phyloP scores from a whole-genome alignment of 2,888 invertebrate species.

The Lasioglossum leucozonium region DNA sequence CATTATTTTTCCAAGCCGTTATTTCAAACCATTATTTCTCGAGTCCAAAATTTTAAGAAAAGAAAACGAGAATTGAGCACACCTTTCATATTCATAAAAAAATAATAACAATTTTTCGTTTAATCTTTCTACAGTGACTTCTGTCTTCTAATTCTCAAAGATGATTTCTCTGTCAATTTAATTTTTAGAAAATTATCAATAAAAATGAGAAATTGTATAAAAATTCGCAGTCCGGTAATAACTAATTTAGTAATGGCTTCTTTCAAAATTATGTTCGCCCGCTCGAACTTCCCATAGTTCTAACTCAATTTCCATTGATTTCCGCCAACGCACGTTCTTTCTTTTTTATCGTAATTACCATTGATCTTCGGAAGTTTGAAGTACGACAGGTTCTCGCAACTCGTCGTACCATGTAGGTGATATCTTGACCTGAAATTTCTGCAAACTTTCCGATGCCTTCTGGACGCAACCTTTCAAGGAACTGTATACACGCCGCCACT shows the following conservation, averaged over 20 bases:
- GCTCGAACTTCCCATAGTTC: not conserved
- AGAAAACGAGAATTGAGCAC: no score
- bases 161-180: not conserved
- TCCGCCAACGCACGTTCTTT: not conserved
- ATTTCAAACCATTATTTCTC: no score
- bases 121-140: no score
- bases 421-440: conserved; percentile 67
- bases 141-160: not conserved
- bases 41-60: no score
- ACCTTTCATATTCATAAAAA: not conserved
- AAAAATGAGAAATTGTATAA: not conserved
- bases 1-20: not conserved
- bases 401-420: conserved; percentile 39
- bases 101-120: not conserved
- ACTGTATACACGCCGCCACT: conserved; percentile 36
- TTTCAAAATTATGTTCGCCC: not conserved
- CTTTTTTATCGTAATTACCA: not conserved
- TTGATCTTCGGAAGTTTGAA: conserved; percentile 48
- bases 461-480: conserved; percentile 30
- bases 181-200: not conserved
- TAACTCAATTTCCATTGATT: not conserved
- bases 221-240: not conserved
- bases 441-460: conserved; percentile 49
- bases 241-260: not conserved
- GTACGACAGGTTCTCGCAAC: conserved; percentile 28